Evolutionary conservation across 2,113 vertebrate genomes (phyloP), one percentile per base, ranked within the genome.

Genomic region (Clarias magur): DNA sequence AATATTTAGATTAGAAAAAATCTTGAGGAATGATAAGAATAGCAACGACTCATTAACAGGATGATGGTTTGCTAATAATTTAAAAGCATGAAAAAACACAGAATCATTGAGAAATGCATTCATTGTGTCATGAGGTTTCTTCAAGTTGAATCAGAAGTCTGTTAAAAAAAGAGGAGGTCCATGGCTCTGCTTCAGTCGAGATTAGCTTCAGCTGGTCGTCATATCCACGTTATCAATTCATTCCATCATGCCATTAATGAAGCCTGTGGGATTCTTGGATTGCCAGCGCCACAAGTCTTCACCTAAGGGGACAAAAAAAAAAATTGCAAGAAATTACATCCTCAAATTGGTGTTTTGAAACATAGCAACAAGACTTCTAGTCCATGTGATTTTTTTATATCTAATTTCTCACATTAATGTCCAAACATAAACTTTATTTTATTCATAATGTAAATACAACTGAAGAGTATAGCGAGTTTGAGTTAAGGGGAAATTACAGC

Each of bases 201-300:
- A 19, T 54, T 78, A n/a, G 68, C 63, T 76, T 25, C 53, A 13
- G 72, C 81, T 85, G 17, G 48, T 87, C 25, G 30, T 75, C 56
- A 79, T 9, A 12, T 17, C 19, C 25, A 57, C 5, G 59, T 62
- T 72, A 16, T 25, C 79, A 83, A 16, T 84, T 90, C 81, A 93
- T 92, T 93, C 93, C 72, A 88, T 93, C 0, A 87, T n/a, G 15
- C 73, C 48, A 68, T 89, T 91, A 10, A 94, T 93, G 92, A 98
- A 99, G 73, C 98, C 98, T 0, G 89, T 95, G 73, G 98, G 98
- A 86, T 99, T 99, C 93, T 95, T 95, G 86, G 96, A 95, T 93
- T 99, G 98, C 98, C 98, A 99, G 57, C 97, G 95, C 98, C 98
- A 99, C 54, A 99, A 92, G 91, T 99, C 98, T 91, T 97, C 96